phyloP scores from a whole-genome alignment of 2,797 vertebrate genomes.

The Mus caroli region DNA sequence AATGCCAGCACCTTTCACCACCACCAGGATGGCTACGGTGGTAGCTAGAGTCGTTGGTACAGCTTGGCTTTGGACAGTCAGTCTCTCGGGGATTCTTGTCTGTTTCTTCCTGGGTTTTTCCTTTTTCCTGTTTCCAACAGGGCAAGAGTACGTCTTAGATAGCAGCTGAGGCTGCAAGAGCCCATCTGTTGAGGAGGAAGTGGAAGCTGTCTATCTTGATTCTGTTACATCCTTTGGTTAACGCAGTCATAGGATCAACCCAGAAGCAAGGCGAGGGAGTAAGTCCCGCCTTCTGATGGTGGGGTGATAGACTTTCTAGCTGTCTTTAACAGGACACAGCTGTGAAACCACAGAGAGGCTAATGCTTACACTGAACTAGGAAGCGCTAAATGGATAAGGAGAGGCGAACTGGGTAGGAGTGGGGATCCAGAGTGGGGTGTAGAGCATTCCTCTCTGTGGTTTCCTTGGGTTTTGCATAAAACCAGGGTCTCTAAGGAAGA shows the following conservation, averaged over 20 bases:
- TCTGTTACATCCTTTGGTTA: neutral
- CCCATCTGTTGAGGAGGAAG: neutral
- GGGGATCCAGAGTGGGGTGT: neutral
- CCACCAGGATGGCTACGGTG: neutral
- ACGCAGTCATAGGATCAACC: neutral
- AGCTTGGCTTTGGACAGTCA: accelerated
- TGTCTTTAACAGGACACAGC: neutral
- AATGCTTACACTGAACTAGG: neutral
- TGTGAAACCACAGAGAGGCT: neutral
- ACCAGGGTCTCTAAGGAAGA: neutral
- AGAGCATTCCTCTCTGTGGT: neutral
- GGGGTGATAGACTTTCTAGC: neutral
- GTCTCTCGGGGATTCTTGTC: neutral
- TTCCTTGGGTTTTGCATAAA: constrained; percentile 10
- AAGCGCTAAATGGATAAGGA: neutral
- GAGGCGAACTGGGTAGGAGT: neutral
- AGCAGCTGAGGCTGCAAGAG: neutral
- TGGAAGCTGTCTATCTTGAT: neutral
- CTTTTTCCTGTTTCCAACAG: neutral
- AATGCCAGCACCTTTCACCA: accelerated
- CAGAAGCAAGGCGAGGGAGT: neutral
- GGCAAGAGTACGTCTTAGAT: neutral
- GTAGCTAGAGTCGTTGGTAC: neutral
- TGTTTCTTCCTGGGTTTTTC: neutral
- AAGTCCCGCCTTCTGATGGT: neutral